Evolutionary conservation across 2,888 invertebrate genomes (phyloP).

Genomic region (Willowsia nigromaculata): DNA sequence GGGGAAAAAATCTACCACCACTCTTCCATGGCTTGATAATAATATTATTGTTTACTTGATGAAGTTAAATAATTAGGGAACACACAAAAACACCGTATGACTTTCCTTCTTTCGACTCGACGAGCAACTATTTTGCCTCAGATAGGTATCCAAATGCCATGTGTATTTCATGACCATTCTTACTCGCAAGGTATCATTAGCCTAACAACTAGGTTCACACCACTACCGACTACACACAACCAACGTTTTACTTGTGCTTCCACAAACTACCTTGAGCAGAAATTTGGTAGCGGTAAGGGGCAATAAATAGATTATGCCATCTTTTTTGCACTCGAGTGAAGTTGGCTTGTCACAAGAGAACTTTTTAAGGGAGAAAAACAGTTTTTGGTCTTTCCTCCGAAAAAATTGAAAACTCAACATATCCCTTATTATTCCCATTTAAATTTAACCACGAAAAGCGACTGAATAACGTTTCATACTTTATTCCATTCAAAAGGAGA

Average conservation of each 20-base stretch:
- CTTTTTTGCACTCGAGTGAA: neutral
- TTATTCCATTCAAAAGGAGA: neutral
- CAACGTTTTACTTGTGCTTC: neutral
- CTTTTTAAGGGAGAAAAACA: slow-evolving; percentile 1
- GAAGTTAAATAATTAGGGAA: slow-evolving; percentile 49
- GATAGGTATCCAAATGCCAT: neutral
- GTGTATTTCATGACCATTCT: neutral
- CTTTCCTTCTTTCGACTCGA: neutral
- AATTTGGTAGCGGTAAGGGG: neutral
- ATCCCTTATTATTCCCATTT: neutral
- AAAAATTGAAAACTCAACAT: neutral
- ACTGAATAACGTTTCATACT: neutral
- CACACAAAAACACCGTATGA: neutral
- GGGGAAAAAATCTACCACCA: neutral
- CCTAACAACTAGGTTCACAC: slow-evolving; percentile 30
- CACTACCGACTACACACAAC: neutral
- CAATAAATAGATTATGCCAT: slow-evolving; percentile 1
- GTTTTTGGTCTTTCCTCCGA: neutral
- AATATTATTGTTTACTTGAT: slow-evolving; percentile 29
- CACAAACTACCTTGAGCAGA: neutral
- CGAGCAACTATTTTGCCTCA: neutral
- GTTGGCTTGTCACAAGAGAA: neutral
- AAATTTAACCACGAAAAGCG: neutral
- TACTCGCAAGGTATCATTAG: slow-evolving; percentile 31
- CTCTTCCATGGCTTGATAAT: neutral